These are phyloP conservation scores for Clepsis dumicolana DNA, from an alignment of 2,888 invertebrate species.

Conservation along the genomic window DNA sequence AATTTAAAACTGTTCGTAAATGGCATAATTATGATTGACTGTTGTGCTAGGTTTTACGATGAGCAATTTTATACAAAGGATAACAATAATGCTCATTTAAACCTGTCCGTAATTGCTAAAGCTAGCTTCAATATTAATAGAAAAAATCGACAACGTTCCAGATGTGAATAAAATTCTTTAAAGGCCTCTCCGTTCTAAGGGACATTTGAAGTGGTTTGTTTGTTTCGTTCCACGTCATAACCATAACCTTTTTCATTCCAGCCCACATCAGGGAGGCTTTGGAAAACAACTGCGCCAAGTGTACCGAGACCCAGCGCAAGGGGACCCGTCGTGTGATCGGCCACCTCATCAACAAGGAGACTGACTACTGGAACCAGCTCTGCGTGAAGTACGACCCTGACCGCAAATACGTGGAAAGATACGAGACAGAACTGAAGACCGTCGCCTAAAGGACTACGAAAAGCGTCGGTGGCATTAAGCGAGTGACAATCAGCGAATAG, in stretches of 20 bases:
- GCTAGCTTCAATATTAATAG: too few relatives aligned
- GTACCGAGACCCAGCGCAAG: slow-evolving; percentile 62
- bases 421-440: slow-evolving; percentile 59
- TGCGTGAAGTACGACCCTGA: slow-evolving; percentile 61
- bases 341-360: slow-evolving; percentile 70
- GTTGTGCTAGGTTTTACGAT: too few relatives aligned
- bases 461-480: neutral
- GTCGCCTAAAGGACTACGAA: slow-evolving; percentile 42
- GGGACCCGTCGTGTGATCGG: slow-evolving; percentile 63
- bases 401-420: slow-evolving; percentile 57
- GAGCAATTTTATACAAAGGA: too few relatives aligned
- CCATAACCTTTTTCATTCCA: slow-evolving; percentile 45
- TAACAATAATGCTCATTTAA: too few relatives aligned
- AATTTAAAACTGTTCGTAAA: too few relatives aligned
- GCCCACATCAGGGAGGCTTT: slow-evolving; percentile 72
- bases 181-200: too few relatives aligned
- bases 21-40: too few relatives aligned
- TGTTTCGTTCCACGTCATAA: neutral
- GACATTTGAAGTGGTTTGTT: too few relatives aligned
- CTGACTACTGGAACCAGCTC: slow-evolving; percentile 61
- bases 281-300: slow-evolving; percentile 68
- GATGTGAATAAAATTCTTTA: too few relatives aligned
- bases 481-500: neutral
- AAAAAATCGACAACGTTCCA: too few relatives aligned
- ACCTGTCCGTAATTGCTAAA: too few relatives aligned